A percentile compares a stretch with the other conserved stretches of the same genome.
These are phyloP conservation scores for Helicoverpa assulta DNA, from an alignment of 2,888 invertebrate species.

Conservation along the genomic window DNA sequence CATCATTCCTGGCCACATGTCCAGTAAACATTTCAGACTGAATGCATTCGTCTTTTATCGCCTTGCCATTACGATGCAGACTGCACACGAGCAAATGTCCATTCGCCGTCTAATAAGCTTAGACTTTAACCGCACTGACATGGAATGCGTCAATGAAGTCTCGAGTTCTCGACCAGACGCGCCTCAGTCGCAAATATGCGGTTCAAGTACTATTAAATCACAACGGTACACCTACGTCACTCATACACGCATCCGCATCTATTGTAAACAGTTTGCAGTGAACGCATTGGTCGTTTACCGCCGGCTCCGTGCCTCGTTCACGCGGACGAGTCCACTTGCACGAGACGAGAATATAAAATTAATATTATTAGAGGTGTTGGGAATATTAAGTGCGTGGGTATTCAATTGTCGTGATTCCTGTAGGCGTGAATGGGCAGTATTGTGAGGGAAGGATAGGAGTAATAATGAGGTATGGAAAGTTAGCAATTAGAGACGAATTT, in stretches of 20 bases:
- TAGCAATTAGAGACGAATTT: conserved; percentile 38
- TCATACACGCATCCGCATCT: conserved; percentile 67
- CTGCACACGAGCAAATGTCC: conserved; percentile 40
- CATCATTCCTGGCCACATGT: conserved; percentile 25
- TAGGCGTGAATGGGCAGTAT: conserved; percentile 52
- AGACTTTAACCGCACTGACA: conserved; percentile 29
- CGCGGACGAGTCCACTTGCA: conserved; percentile 51
- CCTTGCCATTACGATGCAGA: conserved; percentile 51
- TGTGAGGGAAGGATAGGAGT: conserved; percentile 48
- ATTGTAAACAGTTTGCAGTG: conserved; percentile 74
- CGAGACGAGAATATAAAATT: conserved; percentile 56
- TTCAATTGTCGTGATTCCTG: conserved; percentile 53
- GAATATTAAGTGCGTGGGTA: conserved; percentile 55
- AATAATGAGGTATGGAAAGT: conserved; percentile 39
- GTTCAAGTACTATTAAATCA: conserved; percentile 52
- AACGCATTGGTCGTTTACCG: conserved; percentile 64
- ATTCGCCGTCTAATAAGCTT: conserved; percentile 39
- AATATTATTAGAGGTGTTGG: conserved; percentile 47
- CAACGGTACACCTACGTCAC: conserved; percentile 67
- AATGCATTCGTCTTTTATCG: conserved; percentile 64
- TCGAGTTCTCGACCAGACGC: conserved; percentile 36
- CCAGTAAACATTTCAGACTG: conserved; percentile 34
- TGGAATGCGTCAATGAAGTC: conserved; percentile 43
- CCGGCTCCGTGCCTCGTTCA: conserved; percentile 59
- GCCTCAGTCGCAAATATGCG: conserved; percentile 42